phyloP scores from a whole-genome alignment of 1,140 invertebrate genomes.

The Telenomus remus region DNA sequence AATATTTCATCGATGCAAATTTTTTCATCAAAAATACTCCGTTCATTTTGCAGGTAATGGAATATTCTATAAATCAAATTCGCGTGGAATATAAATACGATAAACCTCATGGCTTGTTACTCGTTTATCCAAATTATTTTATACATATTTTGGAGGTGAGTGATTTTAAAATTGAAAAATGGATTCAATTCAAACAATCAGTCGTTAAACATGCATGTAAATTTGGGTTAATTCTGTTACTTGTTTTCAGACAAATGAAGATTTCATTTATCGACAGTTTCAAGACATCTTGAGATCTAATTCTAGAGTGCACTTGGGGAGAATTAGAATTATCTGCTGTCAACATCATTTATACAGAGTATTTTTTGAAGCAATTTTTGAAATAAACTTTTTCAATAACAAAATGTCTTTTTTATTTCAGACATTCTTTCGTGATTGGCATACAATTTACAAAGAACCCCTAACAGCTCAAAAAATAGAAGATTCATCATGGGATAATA shows the following conservation, averaged over 20 bases:
- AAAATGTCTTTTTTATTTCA: slow-evolving; percentile 31
- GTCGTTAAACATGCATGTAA: no score
- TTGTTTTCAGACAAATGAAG: slow-evolving; percentile 55
- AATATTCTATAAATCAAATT: slow-evolving; percentile 12
- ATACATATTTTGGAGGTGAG: slow-evolving; percentile 18
- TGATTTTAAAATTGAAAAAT: neutral
- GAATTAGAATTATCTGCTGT: slow-evolving; percentile 45
- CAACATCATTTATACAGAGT: slow-evolving; percentile 61
- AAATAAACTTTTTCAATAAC: no score
- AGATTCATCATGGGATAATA: slow-evolving; percentile 19
- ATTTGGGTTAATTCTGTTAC: no score
- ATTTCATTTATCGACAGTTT: slow-evolving; percentile 60
- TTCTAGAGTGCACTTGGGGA: slow-evolving; percentile 20
- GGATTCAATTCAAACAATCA: neutral
- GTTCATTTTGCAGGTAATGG: slow-evolving; percentile 3
- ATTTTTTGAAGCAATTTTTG: no score
- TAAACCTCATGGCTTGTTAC: slow-evolving; percentile 10
- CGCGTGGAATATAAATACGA: slow-evolving; percentile 6
- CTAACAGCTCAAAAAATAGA: slow-evolving; percentile 40
- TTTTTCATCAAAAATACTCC: neutral
- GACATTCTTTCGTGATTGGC: slow-evolving; percentile 60
- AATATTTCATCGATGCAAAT: neutral
- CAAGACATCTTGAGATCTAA: slow-evolving; percentile 21
- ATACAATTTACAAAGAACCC: slow-evolving; percentile 30
- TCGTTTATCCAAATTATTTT: slow-evolving; percentile 18